Base-by-base conservation (phyloP, 2,888 invertebrate species). In the Tigriopus californicus region DNA sequence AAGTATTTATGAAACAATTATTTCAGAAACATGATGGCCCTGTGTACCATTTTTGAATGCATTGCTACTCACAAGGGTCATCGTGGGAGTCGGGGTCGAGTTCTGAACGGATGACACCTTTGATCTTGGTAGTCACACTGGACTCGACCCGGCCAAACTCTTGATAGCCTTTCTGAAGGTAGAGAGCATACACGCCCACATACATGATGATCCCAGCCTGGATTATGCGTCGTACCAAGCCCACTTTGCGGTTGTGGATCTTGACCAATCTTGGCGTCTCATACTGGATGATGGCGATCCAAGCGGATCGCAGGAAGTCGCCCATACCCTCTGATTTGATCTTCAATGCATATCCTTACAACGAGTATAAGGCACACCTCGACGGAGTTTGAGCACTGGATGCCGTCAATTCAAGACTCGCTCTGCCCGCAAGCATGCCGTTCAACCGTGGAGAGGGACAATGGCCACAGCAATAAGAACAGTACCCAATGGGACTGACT, bases 101-200 rank as follows among this genome's bases (percentile, higher is more conserved):
- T 56, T 64, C 59, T 0, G 62, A 61, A 15, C 63, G 62, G 33
- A 65, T 64, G 12, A 72, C 68, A 12, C 74, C 74, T 63, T 74
- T 74, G 13, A 74, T 63, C 66, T 74, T 75, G 6, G 70, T 70
- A 11, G 71, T 72, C 2, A 72, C 68, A 60, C 72, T 70, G 62
- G 66, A 67, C 41, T 69, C 68, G 6, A 71, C 68, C 42, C 62
- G 62, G 55, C 71, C 71, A 63, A 68, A 68, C 12, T 71, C 69
- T 65, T 74, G 74, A 65, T 74, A 74, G n/a, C 74, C 49, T 11
- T 49, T 49, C 22, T 49, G 49, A 4, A 49, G 22, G 20, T 22
- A 49, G 5, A 49, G 11, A 3, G 49, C 49, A 11, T 49, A 49
- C 12, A 49, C 49, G 5, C 15, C 13, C 20, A 49, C 49, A 49